Evolutionary conservation across 2,888 invertebrate genomes (phyloP).

Genomic region (Caenorhabditis plicata): DNA sequence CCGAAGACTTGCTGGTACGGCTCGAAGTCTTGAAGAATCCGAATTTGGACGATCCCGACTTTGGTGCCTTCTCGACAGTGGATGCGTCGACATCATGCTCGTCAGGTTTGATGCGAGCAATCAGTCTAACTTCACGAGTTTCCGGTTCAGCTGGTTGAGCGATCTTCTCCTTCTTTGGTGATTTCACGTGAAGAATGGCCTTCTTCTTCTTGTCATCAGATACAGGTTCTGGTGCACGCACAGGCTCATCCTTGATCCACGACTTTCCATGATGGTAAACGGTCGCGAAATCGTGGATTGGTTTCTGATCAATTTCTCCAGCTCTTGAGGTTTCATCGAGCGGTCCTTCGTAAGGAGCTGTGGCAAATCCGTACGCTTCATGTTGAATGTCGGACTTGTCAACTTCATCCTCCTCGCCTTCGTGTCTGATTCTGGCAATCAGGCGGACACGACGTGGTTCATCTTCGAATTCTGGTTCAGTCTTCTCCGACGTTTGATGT

Average conservation of each 20-base stretch:
- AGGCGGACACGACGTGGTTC: neutral
- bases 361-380: conserved; percentile 3
- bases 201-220: no score
- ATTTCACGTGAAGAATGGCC: no score
- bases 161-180: conserved; percentile 15
- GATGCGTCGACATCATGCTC: neutral
- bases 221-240: no score
- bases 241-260: conserved; percentile 5
- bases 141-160: conserved; percentile 11
- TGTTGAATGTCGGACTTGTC: conserved; percentile 14
- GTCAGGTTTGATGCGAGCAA: conserved; percentile 14
- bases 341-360: conserved; percentile 7
- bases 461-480: neutral
- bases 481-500: neutral
- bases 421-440: conserved; percentile 4
- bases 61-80: conserved; percentile 4
- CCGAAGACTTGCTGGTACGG: conserved; percentile 5
- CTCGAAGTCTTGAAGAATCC: conserved; percentile 10
- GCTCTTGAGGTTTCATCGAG: conserved; percentile 6
- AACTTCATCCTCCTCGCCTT: conserved; percentile 16
- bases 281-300: conserved; percentile 9
- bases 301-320: conserved; percentile 10
- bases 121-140: conserved; percentile 7
- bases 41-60: conserved; percentile 8
- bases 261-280: conserved; percentile 34